Conservation (phyloP, 1,140 invertebrate genomes). For the Drosophila prosaltans region DNA sequence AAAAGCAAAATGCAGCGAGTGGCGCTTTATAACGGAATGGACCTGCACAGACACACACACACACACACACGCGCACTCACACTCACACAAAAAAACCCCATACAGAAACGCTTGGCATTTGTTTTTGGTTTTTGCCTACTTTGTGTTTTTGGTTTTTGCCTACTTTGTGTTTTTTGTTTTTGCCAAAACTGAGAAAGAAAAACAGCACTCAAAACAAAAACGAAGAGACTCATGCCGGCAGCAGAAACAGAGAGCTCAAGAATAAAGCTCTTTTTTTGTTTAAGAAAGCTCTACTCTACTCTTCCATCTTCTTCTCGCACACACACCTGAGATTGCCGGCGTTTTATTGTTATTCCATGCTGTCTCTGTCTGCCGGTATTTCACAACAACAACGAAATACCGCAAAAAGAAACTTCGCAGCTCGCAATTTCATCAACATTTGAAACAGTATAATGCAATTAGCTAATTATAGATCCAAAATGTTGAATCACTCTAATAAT, state of each 20-base stretch:
- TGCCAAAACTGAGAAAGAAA: constrained; percentile 24
- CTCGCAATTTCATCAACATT: constrained; percentile 36
- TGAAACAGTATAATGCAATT: constrained; percentile 51
- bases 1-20: constrained; percentile 32
- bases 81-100: constrained; percentile 8
- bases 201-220: constrained; percentile 64
- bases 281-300: constrained; percentile 21
- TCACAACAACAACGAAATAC: constrained; percentile 15
- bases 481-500: constrained; percentile 46
- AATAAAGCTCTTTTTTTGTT: background rate
- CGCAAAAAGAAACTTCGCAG: background rate
- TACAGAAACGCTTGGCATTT: constrained; percentile 7
- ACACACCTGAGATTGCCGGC: constrained; percentile 17
- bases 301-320: constrained; percentile 8
- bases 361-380: constrained; percentile 40
- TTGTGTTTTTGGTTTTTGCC: constrained; percentile 40
- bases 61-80: constrained; percentile 11
- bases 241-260: background rate
- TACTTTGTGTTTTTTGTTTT: constrained; percentile 40
- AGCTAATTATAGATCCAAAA: constrained; percentile 59
- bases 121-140: constrained; percentile 28
- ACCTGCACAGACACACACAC: constrained; percentile 24
- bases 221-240: constrained; percentile 31
- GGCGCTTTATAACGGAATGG: constrained; percentile 43
- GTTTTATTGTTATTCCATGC: constrained; percentile 4